A percentile compares a stretch with the other conserved stretches of the same genome.
Evolutionary conservation across 2,888 invertebrate genomes (phyloP).

Genomic region (Lagria hirta): DNA sequence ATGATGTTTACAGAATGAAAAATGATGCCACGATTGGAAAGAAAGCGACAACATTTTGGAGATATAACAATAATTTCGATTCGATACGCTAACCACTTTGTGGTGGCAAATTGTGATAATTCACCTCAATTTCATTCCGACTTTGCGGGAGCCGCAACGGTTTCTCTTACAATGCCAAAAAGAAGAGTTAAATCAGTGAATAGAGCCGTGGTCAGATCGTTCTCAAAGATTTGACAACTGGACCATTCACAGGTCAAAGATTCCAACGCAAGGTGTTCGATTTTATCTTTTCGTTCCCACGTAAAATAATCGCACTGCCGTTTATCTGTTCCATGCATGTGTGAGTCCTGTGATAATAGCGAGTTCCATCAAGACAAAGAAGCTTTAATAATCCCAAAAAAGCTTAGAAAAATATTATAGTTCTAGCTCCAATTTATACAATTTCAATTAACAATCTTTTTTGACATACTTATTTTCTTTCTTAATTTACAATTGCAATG

Average conservation of each 20-base stretch:
- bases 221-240: conserved; percentile 33
- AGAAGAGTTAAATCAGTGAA: conserved; percentile 8
- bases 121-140: conserved; percentile 1
- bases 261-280: conserved; percentile 31
- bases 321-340: conserved; percentile 20
- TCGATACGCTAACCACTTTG: not conserved
- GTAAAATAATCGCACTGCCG: conserved; percentile 28
- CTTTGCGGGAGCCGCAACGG: conserved; percentile 1
- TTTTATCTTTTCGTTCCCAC: conserved; percentile 32
- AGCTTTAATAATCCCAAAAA: too few species aligned
- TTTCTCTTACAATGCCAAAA: conserved; percentile 11
- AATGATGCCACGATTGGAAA: conserved; percentile 23
- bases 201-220: conserved; percentile 28
- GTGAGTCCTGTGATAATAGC: conserved; percentile 18
- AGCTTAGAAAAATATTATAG: too few species aligned
- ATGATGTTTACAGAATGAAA: conserved; percentile 32
- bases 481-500: too few species aligned
- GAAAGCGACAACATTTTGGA: too few species aligned
- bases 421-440: too few species aligned
- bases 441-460: too few species aligned
- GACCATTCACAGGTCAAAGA: conserved; percentile 30
- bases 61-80: not conserved
- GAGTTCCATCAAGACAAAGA: conserved; percentile 12
- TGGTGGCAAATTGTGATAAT: not conserved
- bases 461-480: too few species aligned